Evolutionary conservation across 2,797 vertebrate genomes (phyloP).

Genomic region (Semaprochilodus insignis): DNA sequence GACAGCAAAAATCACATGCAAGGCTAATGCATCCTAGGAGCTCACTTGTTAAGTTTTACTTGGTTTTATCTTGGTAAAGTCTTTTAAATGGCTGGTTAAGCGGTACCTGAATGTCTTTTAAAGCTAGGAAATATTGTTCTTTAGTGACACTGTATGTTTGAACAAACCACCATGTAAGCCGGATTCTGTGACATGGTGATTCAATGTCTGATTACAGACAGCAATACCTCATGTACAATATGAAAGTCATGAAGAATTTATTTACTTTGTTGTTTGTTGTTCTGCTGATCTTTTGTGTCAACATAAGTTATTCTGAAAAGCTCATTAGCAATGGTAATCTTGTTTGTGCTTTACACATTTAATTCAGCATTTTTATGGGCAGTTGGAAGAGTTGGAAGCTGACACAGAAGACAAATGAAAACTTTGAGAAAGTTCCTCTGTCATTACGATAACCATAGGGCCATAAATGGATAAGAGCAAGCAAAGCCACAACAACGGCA

Average conservation of each 20-base stretch:
- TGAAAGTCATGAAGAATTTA: neutral
- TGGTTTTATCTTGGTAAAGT: too few species aligned
- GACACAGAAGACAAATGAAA: conserved; percentile 73
- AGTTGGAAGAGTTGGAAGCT: conserved; percentile 67
- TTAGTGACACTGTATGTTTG: too few species aligned
- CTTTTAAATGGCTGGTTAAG: too few species aligned
- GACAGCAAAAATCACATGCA: too few species aligned
- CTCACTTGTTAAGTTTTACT: too few species aligned
- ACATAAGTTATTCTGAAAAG: conserved; percentile 45
- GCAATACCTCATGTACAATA: neutral
- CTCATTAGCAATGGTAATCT: conserved; percentile 76
- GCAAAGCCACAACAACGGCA: neutral
- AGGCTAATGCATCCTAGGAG: too few species aligned
- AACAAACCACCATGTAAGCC: too few species aligned
- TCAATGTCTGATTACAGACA: neutral
- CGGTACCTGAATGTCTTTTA: too few species aligned
- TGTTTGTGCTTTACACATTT: conserved; percentile 45
- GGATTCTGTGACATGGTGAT: neutral
- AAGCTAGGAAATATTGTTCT: too few species aligned
- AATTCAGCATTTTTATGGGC: conserved; percentile 16
- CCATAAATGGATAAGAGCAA: neutral
- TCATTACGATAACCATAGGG: conserved; percentile 35
- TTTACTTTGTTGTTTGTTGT: conserved; percentile 6
- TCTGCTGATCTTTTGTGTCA: conserved; percentile 45
- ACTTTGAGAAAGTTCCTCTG: conserved; percentile 61